Conservation (phyloP, 2,888 invertebrate genomes). For the Tipula vernalis region DNA sequence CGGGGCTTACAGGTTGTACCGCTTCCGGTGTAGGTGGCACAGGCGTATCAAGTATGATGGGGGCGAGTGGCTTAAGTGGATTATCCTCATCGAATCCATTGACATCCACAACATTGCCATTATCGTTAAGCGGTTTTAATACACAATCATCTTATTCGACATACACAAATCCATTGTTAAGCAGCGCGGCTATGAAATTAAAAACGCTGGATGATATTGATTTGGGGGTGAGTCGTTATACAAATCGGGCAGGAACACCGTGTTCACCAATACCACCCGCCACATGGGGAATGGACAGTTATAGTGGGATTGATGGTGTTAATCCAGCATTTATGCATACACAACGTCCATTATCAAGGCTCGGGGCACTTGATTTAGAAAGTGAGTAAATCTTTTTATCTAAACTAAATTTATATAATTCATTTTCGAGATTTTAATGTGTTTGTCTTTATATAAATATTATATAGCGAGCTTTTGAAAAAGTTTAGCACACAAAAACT, state of each 20-base stretch:
- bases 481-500: neutral
- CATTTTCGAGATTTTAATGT: neutral
- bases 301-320: constrained; percentile 43
- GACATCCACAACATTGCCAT: constrained; percentile 26
- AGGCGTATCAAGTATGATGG: constrained; percentile 14
- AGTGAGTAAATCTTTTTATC: constrained; percentile 23
- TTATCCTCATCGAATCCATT: constrained; percentile 17
- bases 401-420: neutral
- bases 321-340: constrained; percentile 46
- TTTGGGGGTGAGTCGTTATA: constrained; percentile 47
- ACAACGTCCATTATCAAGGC: constrained; percentile 43
- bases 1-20: constrained; percentile 17
- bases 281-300: constrained; percentile 49
- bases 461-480: neutral
- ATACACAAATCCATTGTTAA: constrained; percentile 54
- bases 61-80: constrained; percentile 16
- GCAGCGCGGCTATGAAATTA: constrained; percentile 49
- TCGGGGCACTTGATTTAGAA: constrained; percentile 35
- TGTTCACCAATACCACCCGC: constrained; percentile 49
- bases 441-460: neutral
- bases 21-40: constrained; percentile 13
- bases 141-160: constrained; percentile 39
- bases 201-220: constrained; percentile 63
- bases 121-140: constrained; percentile 21
- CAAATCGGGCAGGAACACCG: constrained; percentile 47